These are phyloP conservation scores for Oxystoma pomonae DNA, from an alignment of 2,888 invertebrate genomes.

Conservation along the genomic window DNA sequence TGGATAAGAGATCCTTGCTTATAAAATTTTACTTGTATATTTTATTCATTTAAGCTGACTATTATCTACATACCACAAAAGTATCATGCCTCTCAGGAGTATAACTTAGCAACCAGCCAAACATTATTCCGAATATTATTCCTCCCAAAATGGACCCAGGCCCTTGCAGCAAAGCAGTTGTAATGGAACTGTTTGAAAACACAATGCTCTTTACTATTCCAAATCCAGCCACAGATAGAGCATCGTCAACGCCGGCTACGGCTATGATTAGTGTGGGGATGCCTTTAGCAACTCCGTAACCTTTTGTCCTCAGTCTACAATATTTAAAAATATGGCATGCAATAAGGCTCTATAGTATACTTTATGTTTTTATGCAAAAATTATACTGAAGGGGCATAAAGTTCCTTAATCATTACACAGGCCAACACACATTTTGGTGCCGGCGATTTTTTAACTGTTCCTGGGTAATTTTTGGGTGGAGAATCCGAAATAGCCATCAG, in stretches of 20 bases:
- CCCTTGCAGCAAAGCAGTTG: slow-evolving; percentile 67
- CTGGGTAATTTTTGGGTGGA: too few species aligned
- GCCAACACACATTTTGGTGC: too few species aligned
- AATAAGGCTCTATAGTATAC: too few species aligned
- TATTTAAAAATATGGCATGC: too few species aligned
- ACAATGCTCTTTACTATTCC: slow-evolving; percentile 85
- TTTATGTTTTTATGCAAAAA: too few species aligned
- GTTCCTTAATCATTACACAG: too few species aligned
- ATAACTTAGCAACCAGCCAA: slow-evolving; percentile 76
- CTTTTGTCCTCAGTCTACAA: slow-evolving; percentile 70
- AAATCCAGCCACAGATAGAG: slow-evolving; percentile 89
- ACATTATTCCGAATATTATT: slow-evolving; percentile 67
- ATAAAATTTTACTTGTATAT: too few species aligned
- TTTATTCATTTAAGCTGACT: too few species aligned
- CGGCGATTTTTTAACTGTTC: too few species aligned
- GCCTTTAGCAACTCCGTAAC: slow-evolving; percentile 90
- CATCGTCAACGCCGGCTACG: slow-evolving; percentile 92
- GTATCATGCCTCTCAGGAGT: slow-evolving; percentile 80
- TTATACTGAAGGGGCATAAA: too few species aligned
- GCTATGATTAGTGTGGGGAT: slow-evolving; percentile 94
- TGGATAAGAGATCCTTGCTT: too few species aligned
- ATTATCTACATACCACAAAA: slow-evolving; percentile 57
- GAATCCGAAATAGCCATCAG: too few species aligned
- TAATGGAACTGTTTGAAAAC: slow-evolving; percentile 71
- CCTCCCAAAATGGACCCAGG: slow-evolving; percentile 74